Conservation (phyloP, 2,113 vertebrate genomes). For the Alexandromys fortis region DNA sequence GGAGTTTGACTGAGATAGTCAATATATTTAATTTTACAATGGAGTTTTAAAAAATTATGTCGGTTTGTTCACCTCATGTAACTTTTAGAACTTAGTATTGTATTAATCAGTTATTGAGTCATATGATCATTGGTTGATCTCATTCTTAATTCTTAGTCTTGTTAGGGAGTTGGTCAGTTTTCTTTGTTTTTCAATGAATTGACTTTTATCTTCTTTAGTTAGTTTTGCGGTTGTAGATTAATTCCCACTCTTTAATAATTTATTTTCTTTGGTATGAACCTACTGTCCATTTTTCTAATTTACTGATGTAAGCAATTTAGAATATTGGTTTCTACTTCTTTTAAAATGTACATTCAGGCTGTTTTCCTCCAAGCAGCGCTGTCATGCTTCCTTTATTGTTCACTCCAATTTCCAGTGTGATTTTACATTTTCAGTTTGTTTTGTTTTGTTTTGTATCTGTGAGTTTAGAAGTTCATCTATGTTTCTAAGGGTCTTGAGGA, state of each 20-base stretch:
- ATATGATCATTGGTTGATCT: not conserved
- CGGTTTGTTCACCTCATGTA: not conserved
- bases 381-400: constrained; percentile 14
- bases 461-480: constrained; percentile 20
- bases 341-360: not conserved
- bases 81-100: constrained; percentile 45
- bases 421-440: not conserved
- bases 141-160: not conserved
- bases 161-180: not conserved
- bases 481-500: constrained; percentile 13
- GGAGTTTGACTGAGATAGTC: not conserved
- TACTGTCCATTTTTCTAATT: not conserved
- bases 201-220: not conserved
- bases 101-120: constrained; percentile 5
- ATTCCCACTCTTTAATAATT: constrained; percentile 25
- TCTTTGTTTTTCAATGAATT: constrained; percentile 29
- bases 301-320: not conserved
- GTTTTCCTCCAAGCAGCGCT: not conserved
- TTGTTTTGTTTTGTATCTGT: not conserved
- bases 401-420: not conserved
- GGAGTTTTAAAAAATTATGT: not conserved
- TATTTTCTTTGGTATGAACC: constrained; percentile 4
- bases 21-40: not conserved
- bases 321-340: not conserved
- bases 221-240: constrained; percentile 10